These are phyloP conservation scores for Telmatochromis sp. DNA, from an alignment of 2,113 vertebrate genomes.

Conservation along the genomic window DNA sequence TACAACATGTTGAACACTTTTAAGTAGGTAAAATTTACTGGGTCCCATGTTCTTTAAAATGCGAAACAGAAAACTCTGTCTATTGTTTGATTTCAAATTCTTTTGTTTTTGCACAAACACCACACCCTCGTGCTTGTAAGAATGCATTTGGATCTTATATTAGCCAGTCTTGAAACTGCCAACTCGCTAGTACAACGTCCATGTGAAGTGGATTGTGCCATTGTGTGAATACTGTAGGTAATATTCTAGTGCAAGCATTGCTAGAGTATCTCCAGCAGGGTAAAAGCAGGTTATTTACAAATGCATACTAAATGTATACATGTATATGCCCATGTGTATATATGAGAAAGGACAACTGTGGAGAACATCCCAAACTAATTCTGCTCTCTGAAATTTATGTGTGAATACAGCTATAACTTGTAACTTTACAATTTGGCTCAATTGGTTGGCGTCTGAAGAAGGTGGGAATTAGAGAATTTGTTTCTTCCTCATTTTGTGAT, in stretches of 20 bases:
- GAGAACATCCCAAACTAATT: not conserved
- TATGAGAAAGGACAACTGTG: not conserved
- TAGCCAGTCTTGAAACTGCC: not conserved
- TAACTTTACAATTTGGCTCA: not conserved
- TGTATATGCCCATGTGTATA: not conserved
- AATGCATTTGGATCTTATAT: not conserved
- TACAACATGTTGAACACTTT: not conserved
- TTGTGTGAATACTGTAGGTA: not conserved
- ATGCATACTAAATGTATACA: not conserved
- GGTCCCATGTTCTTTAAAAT: not conserved
- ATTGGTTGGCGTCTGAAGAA: not conserved
- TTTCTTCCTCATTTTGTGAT: not conserved
- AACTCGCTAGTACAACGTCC: not conserved
- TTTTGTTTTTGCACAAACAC: not conserved
- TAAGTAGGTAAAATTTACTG: not conserved
- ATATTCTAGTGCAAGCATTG: not conserved
- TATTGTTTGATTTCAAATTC: not conserved
- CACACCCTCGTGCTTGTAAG: not conserved
- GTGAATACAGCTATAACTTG: not conserved
- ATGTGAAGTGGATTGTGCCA: not conserved
- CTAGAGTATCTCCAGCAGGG: not conserved
- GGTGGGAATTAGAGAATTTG: not conserved
- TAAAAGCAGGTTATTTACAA: not conserved
- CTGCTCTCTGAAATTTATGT: not conserved
- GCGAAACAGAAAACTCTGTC: not conserved